phyloP scores from a whole-genome alignment of 2,888 invertebrate genomes.

The Drosophila niveifrons region DNA sequence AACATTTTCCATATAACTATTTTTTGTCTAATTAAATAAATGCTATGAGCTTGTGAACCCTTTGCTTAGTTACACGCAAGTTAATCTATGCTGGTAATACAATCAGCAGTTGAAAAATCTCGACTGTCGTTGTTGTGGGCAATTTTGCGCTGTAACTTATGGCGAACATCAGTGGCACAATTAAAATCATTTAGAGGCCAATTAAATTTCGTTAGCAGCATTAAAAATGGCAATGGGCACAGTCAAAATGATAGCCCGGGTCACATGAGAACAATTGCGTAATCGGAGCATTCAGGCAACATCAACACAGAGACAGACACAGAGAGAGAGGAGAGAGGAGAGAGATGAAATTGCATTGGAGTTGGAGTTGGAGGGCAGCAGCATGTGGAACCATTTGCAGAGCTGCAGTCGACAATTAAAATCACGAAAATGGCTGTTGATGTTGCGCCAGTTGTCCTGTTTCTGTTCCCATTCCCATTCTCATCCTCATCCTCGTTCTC shows the following conservation, averaged over 20 bases:
- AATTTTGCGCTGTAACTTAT: slow-evolving; percentile 72
- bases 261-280: slow-evolving; percentile 79
- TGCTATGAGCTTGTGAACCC: slow-evolving; percentile 8
- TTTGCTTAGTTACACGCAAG: slow-evolving; percentile 10
- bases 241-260: slow-evolving; percentile 47
- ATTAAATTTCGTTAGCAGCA: slow-evolving; percentile 81
- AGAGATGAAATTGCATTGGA: no score
- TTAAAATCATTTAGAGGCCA: slow-evolving; percentile 82
- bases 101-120: slow-evolving; percentile 30
- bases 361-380: not conserved
- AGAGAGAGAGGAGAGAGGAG: no score
- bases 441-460: slow-evolving; percentile 49
- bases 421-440: slow-evolving; percentile 76
- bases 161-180: slow-evolving; percentile 79
- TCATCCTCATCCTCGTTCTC: not conserved
- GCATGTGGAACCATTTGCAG: slow-evolving; percentile 32
- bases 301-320: not conserved
- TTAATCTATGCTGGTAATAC: not conserved
- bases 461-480: slow-evolving; percentile 13
- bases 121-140: slow-evolving; percentile 41
- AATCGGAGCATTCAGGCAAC: slow-evolving; percentile 32
- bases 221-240: slow-evolving; percentile 66
- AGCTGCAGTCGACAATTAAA: slow-evolving; percentile 68
- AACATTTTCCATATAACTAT: no score
- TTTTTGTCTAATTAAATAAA: not conserved